Conservation (phyloP, 2,113 vertebrate genomes). For the Cacatua alba region DNA sequence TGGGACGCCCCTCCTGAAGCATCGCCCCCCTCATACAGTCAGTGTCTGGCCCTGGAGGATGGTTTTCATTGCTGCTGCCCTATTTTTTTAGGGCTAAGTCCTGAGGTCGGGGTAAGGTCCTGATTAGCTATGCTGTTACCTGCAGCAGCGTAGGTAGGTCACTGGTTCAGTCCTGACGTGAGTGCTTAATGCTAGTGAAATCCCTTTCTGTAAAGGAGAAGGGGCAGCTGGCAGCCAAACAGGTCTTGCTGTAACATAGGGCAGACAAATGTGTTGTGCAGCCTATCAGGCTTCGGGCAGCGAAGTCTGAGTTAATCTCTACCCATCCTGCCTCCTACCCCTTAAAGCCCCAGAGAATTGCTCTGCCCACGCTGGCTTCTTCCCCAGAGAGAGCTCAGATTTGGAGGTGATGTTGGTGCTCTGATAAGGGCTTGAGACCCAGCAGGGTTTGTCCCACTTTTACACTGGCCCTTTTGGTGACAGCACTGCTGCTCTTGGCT, state of each 20-base stretch:
- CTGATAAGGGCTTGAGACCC: neutral
- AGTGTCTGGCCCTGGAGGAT: accelerated
- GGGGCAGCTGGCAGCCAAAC: slow-evolving; percentile 4
- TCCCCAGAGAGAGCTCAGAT: neutral
- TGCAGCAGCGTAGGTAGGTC: neutral
- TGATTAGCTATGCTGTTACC: slow-evolving; percentile 2
- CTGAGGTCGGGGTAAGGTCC: neutral
- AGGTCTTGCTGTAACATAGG: slow-evolving; percentile 40
- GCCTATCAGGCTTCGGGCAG: neutral
- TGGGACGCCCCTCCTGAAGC: neutral
- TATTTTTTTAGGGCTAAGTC: neutral
- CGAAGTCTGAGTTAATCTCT: slow-evolving; percentile 27
- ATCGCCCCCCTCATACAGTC: accelerated
- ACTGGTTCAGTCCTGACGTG: neutral
- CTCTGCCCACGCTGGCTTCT: neutral
- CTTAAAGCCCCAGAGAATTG: neutral
- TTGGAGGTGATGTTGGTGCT: neutral
- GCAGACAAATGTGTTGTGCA: neutral
- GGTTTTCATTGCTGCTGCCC: neutral
- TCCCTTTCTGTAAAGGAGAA: neutral
- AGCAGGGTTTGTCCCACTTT: neutral
- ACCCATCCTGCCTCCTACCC: neutral
- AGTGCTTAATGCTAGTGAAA: slow-evolving; percentile 17
- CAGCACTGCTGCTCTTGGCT: neutral
- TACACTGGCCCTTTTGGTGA: neutral